Conservation (phyloP, 2,888 invertebrate genomes). For the Oscheius sp. region DNA sequence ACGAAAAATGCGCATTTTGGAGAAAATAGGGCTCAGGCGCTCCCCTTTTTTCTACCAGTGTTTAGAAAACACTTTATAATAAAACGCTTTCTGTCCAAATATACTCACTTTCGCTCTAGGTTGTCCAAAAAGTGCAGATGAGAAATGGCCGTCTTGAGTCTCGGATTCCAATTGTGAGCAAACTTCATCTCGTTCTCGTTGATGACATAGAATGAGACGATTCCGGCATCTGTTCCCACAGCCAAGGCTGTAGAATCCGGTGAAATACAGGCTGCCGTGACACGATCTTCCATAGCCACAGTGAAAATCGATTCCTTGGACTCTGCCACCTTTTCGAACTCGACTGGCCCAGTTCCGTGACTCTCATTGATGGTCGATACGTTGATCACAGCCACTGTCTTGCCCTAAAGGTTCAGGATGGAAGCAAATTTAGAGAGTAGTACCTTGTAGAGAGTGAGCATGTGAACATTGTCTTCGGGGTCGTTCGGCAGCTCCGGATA, state of each 20-base stretch:
- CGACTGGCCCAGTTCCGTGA: conserved; percentile 26
- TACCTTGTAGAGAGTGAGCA: conserved; percentile 56
- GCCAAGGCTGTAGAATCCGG: conserved; percentile 70
- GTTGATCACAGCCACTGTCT: conserved; percentile 57
- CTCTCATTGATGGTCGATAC: conserved; percentile 44
- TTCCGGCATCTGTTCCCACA: conserved; percentile 54
- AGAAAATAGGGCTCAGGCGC: neutral
- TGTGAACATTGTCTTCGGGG: conserved; percentile 49
- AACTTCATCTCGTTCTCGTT: conserved; percentile 50
- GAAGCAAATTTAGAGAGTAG: neutral
- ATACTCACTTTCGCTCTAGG: conserved; percentile 20
- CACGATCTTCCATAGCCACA: conserved; percentile 43
- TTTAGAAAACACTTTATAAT: neutral
- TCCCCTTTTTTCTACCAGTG: too few relatives aligned
- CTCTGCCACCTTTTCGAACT: conserved; percentile 44
- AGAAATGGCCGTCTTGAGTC: conserved; percentile 45
- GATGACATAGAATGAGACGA: conserved; percentile 64
- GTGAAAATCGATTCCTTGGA: conserved; percentile 47
- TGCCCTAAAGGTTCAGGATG: conserved; percentile 50
- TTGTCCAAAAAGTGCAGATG: conserved; percentile 70
- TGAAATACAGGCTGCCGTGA: conserved; percentile 61
- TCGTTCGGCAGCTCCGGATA: conserved; percentile 50
- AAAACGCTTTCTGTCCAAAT: neutral
- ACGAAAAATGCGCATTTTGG: neutral
- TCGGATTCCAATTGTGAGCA: conserved; percentile 62